These are phyloP conservation scores for Eclectus roratus DNA, from an alignment of 2,113 vertebrate genomes.

Conservation along the genomic window DNA sequence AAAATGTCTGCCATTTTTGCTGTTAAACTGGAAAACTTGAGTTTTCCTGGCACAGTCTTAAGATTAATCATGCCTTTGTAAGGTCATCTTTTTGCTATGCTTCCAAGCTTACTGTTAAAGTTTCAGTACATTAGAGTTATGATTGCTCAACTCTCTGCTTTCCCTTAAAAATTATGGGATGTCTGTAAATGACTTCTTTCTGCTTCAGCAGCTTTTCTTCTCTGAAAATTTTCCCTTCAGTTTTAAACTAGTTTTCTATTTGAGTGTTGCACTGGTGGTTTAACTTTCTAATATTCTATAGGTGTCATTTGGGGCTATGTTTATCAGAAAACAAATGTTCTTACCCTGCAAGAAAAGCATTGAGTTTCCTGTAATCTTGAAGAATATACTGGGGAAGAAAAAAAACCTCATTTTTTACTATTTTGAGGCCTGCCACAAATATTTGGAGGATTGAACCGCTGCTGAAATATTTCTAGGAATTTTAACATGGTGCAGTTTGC, in stretches of 20 bases:
- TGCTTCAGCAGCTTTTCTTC: neutral
- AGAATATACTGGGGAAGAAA: neutral
- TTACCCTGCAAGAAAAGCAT: neutral
- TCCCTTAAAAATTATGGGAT: slow-evolving; percentile 41
- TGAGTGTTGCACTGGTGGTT: neutral
- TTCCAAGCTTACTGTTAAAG: slow-evolving; percentile 46
- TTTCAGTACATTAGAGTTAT: slow-evolving; percentile 51
- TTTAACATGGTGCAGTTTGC: neutral
- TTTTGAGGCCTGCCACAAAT: neutral
- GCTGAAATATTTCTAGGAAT: neutral
- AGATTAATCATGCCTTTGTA: neutral
- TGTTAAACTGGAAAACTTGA: neutral
- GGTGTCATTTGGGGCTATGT: neutral
- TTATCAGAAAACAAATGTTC: neutral
- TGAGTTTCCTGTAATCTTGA: neutral
- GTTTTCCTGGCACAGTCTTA: neutral
- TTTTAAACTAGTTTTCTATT: neutral
- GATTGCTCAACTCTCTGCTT: slow-evolving; percentile 41
- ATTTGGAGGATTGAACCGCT: neutral
- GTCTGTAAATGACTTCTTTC: slow-evolving; percentile 46
- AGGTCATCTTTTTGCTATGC: slow-evolving; percentile 27
- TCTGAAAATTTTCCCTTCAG: neutral
- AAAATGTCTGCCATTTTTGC: neutral
- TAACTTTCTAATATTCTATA: neutral
- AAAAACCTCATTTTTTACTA: neutral